Conservation (phyloP, 2,797 vertebrate genomes). For the Antrozous pallidus region DNA sequence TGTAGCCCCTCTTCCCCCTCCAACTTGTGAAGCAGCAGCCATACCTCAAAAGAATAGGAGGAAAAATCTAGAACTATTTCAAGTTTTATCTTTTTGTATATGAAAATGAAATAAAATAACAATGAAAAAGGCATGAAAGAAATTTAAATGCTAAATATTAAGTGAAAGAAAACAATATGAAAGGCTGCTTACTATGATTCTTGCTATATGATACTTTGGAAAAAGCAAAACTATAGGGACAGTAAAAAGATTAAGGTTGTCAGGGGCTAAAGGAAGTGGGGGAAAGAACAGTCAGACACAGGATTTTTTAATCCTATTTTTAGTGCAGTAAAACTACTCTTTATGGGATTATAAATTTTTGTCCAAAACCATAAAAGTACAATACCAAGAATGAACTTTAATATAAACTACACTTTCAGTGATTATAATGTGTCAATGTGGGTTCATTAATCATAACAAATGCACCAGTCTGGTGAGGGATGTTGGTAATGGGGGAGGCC, state of each 20-base stretch:
- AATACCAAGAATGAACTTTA: neutral
- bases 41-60: slow-evolving; percentile 86
- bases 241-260: neutral
- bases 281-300: neutral
- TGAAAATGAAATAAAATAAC: slow-evolving; percentile 89
- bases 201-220: neutral
- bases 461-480: neutral
- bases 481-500: neutral
- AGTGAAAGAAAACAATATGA: neutral
- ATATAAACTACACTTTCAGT: neutral
- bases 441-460: neutral
- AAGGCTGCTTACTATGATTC: neutral
- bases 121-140: neutral
- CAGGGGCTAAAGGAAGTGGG: neutral
- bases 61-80: slow-evolving; percentile 89
- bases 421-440: neutral
- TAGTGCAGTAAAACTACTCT: neutral
- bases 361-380: neutral
- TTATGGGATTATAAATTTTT: neutral
- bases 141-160: neutral
- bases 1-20: slow-evolving; percentile 88
- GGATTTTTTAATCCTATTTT: neutral
- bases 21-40: slow-evolving; percentile 85
- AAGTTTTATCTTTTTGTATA: slow-evolving; percentile 96
- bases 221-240: neutral